Evolutionary conservation across 2,888 invertebrate genomes (phyloP).

Genomic region (Villa cingulata): DNA sequence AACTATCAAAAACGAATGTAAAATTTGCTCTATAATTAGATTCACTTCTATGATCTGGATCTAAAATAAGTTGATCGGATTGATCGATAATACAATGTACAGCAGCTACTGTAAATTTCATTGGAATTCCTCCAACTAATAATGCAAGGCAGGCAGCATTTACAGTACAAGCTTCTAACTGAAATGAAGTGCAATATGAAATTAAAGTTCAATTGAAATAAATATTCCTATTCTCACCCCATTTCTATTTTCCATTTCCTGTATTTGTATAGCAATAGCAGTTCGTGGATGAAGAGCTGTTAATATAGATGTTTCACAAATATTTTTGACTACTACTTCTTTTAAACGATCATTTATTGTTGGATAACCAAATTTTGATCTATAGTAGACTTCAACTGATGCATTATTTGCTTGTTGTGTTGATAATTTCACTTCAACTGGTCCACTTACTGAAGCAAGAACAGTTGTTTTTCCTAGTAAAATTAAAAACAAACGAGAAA

Average conservation of each 20-base stretch:
- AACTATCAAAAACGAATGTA: constrained; percentile 62
- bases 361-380: constrained; percentile 62
- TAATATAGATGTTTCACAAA: constrained; percentile 60
- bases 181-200: too few relatives aligned
- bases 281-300: constrained; percentile 66
- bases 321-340: constrained; percentile 61
- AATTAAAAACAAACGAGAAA: constrained; percentile 2
- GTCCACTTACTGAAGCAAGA: constrained; percentile 67
- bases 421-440: constrained; percentile 61
- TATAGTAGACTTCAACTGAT: constrained; percentile 62
- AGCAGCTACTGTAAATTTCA: constrained; percentile 70
- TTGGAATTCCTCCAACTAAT: constrained; percentile 67
- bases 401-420: constrained; percentile 67
- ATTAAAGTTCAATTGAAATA: too few relatives aligned
- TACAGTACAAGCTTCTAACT: constrained; percentile 63
- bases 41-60: constrained; percentile 43
- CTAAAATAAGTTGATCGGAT: constrained; percentile 45
- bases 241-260: constrained; percentile 75
- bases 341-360: constrained; percentile 54
- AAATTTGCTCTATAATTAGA: constrained; percentile 47
- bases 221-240: constrained; percentile 50
- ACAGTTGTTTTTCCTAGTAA: constrained; percentile 63
- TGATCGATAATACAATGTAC: constrained; percentile 57
- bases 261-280: constrained; percentile 61
- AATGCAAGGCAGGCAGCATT: constrained; percentile 75